Conservation (phyloP, 2,888 invertebrate genomes). For the Eilema griseolum region DNA sequence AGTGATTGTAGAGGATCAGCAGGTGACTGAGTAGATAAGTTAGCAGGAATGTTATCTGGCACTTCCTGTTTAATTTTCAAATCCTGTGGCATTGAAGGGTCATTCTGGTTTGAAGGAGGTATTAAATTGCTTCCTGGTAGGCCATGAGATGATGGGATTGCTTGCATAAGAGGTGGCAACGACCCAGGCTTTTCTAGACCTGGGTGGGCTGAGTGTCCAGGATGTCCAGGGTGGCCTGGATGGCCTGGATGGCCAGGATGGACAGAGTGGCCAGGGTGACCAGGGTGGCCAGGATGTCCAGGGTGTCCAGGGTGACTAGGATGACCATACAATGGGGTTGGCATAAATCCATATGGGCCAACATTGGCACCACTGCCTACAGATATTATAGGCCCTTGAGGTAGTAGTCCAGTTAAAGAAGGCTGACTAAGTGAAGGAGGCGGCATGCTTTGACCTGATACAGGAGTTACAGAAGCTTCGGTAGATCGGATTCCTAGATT, state of each 20-base stretch:
- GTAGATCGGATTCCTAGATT: slow-evolving; percentile 76
- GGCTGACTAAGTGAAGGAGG: slow-evolving; percentile 84
- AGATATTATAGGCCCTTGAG: slow-evolving; percentile 87
- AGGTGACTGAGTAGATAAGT: slow-evolving; percentile 82
- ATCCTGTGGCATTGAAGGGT: slow-evolving; percentile 83
- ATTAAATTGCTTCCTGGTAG: slow-evolving; percentile 70
- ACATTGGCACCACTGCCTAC: slow-evolving; percentile 87
- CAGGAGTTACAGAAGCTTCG: slow-evolving; percentile 70
- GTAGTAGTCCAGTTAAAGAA: slow-evolving; percentile 85
- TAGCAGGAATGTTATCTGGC: slow-evolving; percentile 83
- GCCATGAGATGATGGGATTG: slow-evolving; percentile 73
- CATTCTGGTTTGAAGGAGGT: slow-evolving; percentile 72
- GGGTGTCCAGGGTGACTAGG: slow-evolving; percentile 62
- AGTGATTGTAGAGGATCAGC: slow-evolving; percentile 92
- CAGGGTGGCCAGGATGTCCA: slow-evolving; percentile 59
- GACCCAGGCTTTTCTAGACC: slow-evolving; percentile 78
- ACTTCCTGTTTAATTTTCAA: slow-evolving; percentile 86
- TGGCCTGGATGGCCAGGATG: slow-evolving; percentile 69
- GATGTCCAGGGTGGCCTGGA: slow-evolving; percentile 65
- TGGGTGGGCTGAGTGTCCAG: slow-evolving; percentile 59
- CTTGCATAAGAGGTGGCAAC: slow-evolving; percentile 77
- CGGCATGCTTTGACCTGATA: slow-evolving; percentile 77
- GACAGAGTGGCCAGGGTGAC: slow-evolving; percentile 47
- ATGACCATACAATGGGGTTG: slow-evolving; percentile 80
- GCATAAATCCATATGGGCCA: slow-evolving; percentile 89